These are phyloP conservation scores for Danio aesculapii DNA, from an alignment of 2,797 vertebrate genomes.

Conservation along the genomic window DNA sequence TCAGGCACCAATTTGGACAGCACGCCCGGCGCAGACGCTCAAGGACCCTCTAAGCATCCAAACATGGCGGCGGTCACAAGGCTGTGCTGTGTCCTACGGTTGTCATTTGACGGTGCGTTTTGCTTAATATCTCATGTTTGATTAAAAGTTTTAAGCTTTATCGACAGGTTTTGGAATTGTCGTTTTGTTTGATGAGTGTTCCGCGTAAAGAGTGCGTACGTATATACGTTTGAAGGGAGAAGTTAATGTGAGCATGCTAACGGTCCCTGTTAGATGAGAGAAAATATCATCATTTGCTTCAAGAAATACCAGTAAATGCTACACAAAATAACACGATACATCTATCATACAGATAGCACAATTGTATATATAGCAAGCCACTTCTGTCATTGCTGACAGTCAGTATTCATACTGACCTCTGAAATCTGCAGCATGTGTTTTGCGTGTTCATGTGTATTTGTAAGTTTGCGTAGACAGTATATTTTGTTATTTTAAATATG, in stretches of 20 bases:
- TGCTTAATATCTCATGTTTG: not conserved
- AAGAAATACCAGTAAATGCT: not conserved
- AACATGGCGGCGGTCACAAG: conserved; percentile 63
- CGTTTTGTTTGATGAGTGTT: not conserved
- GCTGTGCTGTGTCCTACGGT: conserved; percentile 58
- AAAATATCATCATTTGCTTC: not conserved
- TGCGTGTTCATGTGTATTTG: not conserved
- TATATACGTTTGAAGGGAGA: not conserved
- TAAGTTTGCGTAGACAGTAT: not conserved
- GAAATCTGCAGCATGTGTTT: not conserved
- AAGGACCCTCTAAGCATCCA: conserved; percentile 22
- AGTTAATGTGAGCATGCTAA: not conserved
- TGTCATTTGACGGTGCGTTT: conserved; percentile 55
- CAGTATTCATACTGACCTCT: not conserved
- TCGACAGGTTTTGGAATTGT: not conserved
- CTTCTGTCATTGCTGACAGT: not conserved
- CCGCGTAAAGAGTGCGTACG: not conserved
- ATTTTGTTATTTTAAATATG: not conserved
- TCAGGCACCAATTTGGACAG: conserved; percentile 48
- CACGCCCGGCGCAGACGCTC: conserved; percentile 4
- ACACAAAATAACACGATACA: not conserved
- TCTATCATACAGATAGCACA: not conserved
- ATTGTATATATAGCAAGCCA: not conserved
- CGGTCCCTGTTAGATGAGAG: not conserved
- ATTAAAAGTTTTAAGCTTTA: not conserved